Evolutionary conservation across 2,797 vertebrate species (phyloP).

Genomic region (Phalloptychus januarius): DNA sequence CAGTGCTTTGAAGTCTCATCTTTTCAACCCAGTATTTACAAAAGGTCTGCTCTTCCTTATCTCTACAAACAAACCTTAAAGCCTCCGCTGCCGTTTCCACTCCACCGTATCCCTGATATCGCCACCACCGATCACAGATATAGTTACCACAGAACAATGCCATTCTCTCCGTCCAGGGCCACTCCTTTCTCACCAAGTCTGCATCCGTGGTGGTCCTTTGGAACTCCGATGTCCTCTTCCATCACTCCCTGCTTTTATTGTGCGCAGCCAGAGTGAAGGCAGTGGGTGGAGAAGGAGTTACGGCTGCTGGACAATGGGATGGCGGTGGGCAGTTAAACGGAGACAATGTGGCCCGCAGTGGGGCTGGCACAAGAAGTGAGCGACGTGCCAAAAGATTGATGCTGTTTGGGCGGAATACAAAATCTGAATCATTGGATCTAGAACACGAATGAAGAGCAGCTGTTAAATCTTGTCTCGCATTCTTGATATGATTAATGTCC

Average conservation of each 20-base stretch:
- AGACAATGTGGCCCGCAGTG: constrained; percentile 23
- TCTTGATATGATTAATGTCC: not conserved
- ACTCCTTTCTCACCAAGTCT: constrained; percentile 37
- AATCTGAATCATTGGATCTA: not conserved
- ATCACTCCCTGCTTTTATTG: constrained; percentile 67
- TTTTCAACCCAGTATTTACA: constrained; percentile 17
- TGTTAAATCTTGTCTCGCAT: not conserved
- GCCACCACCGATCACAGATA: constrained; percentile 2
- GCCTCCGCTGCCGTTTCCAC: not conserved
- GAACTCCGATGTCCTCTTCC: constrained; percentile 61
- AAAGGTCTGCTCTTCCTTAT: constrained; percentile 22
- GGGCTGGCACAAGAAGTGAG: constrained; percentile 2
- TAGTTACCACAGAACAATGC: constrained; percentile 14
- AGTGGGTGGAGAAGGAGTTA: constrained; percentile 1
- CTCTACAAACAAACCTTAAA: constrained; percentile 14
- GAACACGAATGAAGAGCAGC: no score
- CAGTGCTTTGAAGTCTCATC: constrained; percentile 16
- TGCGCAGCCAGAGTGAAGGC: constrained; percentile 49
- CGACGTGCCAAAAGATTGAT: not conserved
- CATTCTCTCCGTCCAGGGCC: constrained; percentile 14
- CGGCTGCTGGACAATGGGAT: not conserved
- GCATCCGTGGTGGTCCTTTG: constrained; percentile 68
- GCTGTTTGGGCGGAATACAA: not conserved
- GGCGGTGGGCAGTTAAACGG: constrained; percentile 13
- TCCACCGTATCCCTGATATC: not conserved